phyloP scores from a whole-genome alignment of 1,140 invertebrate genomes.

The Brachionus koreanus region DNA sequence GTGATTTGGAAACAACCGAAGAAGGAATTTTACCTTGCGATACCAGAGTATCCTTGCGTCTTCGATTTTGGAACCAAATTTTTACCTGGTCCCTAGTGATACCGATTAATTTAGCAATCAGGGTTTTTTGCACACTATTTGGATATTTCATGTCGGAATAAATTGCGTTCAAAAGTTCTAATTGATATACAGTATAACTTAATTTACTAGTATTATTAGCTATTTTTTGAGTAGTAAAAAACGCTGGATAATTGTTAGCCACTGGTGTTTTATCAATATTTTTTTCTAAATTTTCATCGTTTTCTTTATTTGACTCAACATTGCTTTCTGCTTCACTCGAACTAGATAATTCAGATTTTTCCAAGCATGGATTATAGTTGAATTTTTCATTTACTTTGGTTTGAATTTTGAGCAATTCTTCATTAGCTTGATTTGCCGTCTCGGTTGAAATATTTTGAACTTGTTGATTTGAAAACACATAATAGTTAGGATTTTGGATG shows the following conservation, averaged over 20 bases:
- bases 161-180: slow-evolving; percentile 55
- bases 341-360: slow-evolving; percentile 1
- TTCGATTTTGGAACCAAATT: slow-evolving; percentile 48
- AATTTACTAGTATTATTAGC: slow-evolving; percentile 24
- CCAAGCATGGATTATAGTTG: not conserved
- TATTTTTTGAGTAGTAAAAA: slow-evolving; percentile 44
- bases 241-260: slow-evolving; percentile 21
- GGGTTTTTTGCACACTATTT: slow-evolving; percentile 57
- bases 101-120: slow-evolving; percentile 55
- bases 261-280: not conserved
- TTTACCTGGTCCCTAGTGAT: slow-evolving; percentile 57
- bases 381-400: not conserved
- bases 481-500: not conserved
- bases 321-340: slow-evolving; percentile 14
- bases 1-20: slow-evolving; percentile 8
- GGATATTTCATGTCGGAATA: slow-evolving; percentile 53
- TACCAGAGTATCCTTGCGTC: slow-evolving; percentile 39
- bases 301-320: slow-evolving; percentile 15
- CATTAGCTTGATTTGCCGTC: not conserved
- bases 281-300: not conserved
- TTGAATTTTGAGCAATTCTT: slow-evolving; percentile 28
- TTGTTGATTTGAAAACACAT: not conserved
- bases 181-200: slow-evolving; percentile 53
- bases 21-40: slow-evolving; percentile 40
- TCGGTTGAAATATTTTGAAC: not conserved